phyloP scores from a whole-genome alignment of 53 echinoderm and acorn worm species.

The Hippasteria phrygiana region DNA sequence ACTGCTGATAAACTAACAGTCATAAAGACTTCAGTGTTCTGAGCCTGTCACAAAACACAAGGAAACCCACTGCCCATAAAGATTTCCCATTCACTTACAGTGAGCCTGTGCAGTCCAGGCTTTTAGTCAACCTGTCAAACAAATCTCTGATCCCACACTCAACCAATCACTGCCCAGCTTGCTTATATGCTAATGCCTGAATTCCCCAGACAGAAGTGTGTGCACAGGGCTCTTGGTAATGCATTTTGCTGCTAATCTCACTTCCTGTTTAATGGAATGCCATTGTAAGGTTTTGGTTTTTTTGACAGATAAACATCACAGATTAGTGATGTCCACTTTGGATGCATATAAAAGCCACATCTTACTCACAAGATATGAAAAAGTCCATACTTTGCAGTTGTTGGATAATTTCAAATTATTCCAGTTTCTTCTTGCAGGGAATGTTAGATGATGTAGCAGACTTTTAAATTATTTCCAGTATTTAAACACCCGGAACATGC shows the following conservation, averaged over 20 bases:
- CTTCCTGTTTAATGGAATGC: slow-evolving; percentile 51
- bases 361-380: too few relatives aligned
- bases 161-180: slow-evolving; percentile 26
- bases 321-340: neutral
- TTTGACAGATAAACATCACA: neutral
- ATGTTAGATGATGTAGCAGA: too few relatives aligned
- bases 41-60: slow-evolving; percentile 5
- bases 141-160: slow-evolving; percentile 25
- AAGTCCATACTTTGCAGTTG: too few relatives aligned
- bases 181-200: slow-evolving; percentile 47
- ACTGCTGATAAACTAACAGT: slow-evolving; percentile 48
- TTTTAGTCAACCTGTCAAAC: slow-evolving; percentile 53
- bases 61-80: neutral
- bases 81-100: neutral
- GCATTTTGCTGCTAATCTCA: slow-evolving; percentile 15
- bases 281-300: slow-evolving; percentile 25
- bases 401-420: too few relatives aligned
- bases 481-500: too few relatives aligned
- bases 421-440: too few relatives aligned
- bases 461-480: too few relatives aligned
- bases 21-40: neutral
- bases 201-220: slow-evolving; percentile 2
- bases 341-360: too few relatives aligned
- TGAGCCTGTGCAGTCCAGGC: neutral
- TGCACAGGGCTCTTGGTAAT: slow-evolving; percentile 14